These are phyloP conservation scores for Enteromius afrohamiltoni DNA, from an alignment of 2,797 vertebrate genomes.

Conservation along the genomic window DNA sequence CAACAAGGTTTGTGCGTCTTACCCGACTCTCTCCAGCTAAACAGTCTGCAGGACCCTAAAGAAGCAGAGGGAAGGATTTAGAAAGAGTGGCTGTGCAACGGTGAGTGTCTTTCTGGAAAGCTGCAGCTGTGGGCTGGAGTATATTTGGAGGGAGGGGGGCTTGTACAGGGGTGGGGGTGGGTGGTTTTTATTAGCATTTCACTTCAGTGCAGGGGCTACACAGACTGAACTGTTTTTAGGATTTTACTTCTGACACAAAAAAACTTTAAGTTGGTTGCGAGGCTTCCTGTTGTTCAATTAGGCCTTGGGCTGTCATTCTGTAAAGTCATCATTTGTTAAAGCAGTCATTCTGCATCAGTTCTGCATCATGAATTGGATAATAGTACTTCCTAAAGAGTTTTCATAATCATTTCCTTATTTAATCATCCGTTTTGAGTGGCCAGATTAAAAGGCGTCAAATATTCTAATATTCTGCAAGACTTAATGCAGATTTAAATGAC, in stretches of 20 bases:
- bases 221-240: background rate
- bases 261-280: background rate
- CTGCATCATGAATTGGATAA: slow-evolving; percentile 10
- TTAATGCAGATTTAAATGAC: background rate
- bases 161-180: slow-evolving; percentile 37
- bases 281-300: slow-evolving; percentile 4
- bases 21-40: slow-evolving; percentile 44
- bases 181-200: slow-evolving; percentile 54
- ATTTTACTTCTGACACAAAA: slow-evolving; percentile 2
- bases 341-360: background rate
- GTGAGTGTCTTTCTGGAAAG: slow-evolving; percentile 76
- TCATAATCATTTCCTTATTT: background rate
- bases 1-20: slow-evolving; percentile 33
- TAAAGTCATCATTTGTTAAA: slow-evolving; percentile 8
- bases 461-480: background rate
- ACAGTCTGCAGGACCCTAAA: slow-evolving; percentile 55
- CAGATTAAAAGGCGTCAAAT: background rate
- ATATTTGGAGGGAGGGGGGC: slow-evolving; percentile 41
- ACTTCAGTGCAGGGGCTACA: slow-evolving; percentile 16
- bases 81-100: slow-evolving; percentile 68
- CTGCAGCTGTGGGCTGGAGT: slow-evolving; percentile 72
- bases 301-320: background rate
- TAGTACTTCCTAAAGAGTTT: background rate
- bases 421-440: background rate
- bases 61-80: slow-evolving; percentile 64